Conservation (phyloP, 2,797 vertebrate species). For the Tamandua tetradactyla region DNA sequence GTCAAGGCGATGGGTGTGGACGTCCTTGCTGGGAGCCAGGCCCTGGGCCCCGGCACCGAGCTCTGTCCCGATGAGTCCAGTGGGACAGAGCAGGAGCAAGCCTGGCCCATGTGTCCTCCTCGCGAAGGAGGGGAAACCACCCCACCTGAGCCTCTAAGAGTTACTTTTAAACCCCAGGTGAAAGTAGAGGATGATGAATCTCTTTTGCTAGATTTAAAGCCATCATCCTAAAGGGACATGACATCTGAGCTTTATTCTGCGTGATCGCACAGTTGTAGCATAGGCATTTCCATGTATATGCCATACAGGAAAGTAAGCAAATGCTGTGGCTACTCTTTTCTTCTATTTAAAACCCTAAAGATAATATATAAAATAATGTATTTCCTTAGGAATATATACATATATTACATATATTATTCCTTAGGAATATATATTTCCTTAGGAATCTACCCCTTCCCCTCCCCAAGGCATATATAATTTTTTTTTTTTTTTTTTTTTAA, state of each 20-base stretch:
- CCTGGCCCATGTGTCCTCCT: slow-evolving; percentile 77
- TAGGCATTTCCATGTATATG: not conserved
- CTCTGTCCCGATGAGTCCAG: slow-evolving; percentile 89
- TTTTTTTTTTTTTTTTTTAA: slow-evolving; percentile 34
- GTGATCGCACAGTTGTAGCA: not conserved
- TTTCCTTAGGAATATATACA: slow-evolving; percentile 24
- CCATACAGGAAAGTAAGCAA: not conserved
- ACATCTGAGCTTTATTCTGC: not conserved
- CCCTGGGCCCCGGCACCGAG: slow-evolving; percentile 87
- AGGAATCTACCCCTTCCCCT: not conserved
- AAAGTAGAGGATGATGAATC: slow-evolving; percentile 87
- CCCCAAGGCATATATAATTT: not conserved
- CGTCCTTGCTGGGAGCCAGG: slow-evolving; percentile 78
- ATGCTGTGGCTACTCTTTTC: not conserved
- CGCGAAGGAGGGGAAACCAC: slow-evolving; percentile 79
- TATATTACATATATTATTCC: too few relatives aligned
- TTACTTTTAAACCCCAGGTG: slow-evolving; percentile 84
- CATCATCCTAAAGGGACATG: slow-evolving; percentile 86
- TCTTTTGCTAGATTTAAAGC: slow-evolving; percentile 94
- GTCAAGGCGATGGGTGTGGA: slow-evolving; percentile 84
- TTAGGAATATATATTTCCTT: too few relatives aligned
- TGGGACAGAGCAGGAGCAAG: slow-evolving; percentile 90
- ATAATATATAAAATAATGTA: not conserved
- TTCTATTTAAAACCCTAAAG: slow-evolving; percentile 56
- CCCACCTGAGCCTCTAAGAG: slow-evolving; percentile 80